Conservation (phyloP, 2,113 vertebrate genomes). For the Zeus faber region DNA sequence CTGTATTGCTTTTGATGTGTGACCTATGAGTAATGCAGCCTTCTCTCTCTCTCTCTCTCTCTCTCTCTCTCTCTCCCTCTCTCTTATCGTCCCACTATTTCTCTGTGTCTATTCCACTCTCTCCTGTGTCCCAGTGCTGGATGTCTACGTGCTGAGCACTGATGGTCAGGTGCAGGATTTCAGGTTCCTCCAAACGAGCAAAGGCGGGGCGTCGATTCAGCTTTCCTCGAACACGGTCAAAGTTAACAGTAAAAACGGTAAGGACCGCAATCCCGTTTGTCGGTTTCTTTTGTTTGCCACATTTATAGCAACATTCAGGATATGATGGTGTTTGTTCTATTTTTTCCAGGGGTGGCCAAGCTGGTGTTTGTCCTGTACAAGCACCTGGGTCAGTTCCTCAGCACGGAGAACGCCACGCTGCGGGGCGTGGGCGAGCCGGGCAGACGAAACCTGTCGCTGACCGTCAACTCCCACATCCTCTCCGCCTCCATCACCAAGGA, state of each 20-base stretch:
- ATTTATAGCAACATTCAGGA: no score
- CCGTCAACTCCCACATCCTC: conserved; percentile 97
- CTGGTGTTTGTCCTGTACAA: conserved; percentile 98
- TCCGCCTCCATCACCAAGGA: conserved; percentile 98
- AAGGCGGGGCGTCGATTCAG: conserved; percentile 89
- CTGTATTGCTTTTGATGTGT: conserved; percentile 28
- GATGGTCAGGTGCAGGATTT: conserved; percentile 97
- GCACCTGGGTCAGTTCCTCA: conserved; percentile 93
- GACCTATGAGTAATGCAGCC: conserved; percentile 30
- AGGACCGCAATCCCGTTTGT: conserved; percentile 42
- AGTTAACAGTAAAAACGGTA: conserved; percentile 96
- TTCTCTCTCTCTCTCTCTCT: not conserved
- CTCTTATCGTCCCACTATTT: not conserved
- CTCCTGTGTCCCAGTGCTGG: conserved; percentile 79
- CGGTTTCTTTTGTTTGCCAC: no score
- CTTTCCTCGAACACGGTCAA: conserved; percentile 96
- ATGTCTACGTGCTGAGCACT: conserved; percentile 94
- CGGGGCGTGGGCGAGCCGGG: conserved; percentile 79
- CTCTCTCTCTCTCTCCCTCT: conserved; percentile 3
- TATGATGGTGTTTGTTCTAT: conserved; percentile 29
- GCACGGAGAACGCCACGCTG: conserved; percentile 94
- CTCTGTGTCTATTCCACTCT: not conserved
- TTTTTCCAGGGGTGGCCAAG: conserved; percentile 86
- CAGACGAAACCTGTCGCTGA: conserved; percentile 88
- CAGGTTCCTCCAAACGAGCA: conserved; percentile 90